Evolutionary conservation across 2,797 vertebrate species (phyloP).

Genomic region (Hylomyscus alleni): DNA sequence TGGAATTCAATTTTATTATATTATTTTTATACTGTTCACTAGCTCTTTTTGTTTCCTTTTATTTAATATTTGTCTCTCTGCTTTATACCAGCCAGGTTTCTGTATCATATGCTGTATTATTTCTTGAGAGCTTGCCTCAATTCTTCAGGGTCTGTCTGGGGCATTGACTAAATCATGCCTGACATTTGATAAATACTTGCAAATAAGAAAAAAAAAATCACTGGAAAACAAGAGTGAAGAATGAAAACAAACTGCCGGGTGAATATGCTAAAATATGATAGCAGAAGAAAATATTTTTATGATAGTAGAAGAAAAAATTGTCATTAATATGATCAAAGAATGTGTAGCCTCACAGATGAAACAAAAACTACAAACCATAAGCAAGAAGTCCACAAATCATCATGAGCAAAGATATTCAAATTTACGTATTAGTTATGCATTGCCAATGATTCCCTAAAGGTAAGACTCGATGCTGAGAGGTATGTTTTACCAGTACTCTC

Average conservation of each 20-base stretch:
- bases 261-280: constrained; percentile 21
- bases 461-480: background rate
- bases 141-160: background rate
- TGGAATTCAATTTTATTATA: background rate
- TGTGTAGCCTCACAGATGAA: background rate
- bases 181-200: background rate
- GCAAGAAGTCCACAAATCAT: background rate
- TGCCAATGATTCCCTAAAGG: constrained; percentile 5
- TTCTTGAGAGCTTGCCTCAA: background rate
- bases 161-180: background rate
- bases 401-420: constrained; percentile 10
- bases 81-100: background rate
- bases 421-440: constrained; percentile 8
- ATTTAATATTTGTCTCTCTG: background rate
- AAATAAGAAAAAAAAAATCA: constrained; percentile 7
- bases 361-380: background rate
- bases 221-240: background rate
- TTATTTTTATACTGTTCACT: constrained; percentile 4
- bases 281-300: constrained; percentile 8
- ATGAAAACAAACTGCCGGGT: background rate
- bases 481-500: background rate
- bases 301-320: background rate
- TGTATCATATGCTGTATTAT: background rate
- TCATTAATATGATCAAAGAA: constrained; percentile 1
- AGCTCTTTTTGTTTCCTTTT: background rate